Percentiles rank a stretch among this genome's conserved stretches.
Conservation (phyloP, 2,797 vertebrate species). For the Premnoplex brunnescens region DNA sequence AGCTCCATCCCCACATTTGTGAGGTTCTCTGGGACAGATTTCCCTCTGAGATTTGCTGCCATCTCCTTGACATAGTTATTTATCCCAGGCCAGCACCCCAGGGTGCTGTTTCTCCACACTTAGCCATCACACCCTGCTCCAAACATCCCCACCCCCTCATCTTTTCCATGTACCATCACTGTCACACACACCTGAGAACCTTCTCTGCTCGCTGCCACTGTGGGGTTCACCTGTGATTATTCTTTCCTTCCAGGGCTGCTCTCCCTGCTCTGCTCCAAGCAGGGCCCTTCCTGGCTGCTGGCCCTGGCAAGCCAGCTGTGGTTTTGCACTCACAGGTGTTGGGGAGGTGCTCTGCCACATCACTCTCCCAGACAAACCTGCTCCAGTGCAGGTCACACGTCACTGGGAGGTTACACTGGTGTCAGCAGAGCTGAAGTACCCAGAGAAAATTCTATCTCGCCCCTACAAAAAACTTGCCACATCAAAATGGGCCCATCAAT, state of each 20-base stretch:
- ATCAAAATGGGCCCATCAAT: accelerated
- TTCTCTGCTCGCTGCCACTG: not conserved
- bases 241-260: not conserved
- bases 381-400: not conserved
- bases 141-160: accelerated
- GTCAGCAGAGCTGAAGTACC: not conserved
- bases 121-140: not conserved
- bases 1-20: not conserved
- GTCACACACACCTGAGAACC: not conserved
- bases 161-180: not conserved
- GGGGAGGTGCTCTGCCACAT: not conserved
- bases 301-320: not conserved
- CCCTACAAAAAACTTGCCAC: not conserved
- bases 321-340: accelerated
- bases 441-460: not conserved
- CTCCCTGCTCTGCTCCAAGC: not conserved
- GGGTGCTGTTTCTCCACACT: not conserved
- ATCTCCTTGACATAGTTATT: not conserved
- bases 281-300: not conserved
- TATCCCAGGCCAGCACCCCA: not conserved
- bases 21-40: not conserved
- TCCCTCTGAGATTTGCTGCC: not conserved
- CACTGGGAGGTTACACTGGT: not conserved
- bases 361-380: not conserved
- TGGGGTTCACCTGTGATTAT: not conserved